These are phyloP conservation scores for Paradoxurus hermaphroditus DNA, from an alignment of 2,113 vertebrate species.

Conservation along the genomic window DNA sequence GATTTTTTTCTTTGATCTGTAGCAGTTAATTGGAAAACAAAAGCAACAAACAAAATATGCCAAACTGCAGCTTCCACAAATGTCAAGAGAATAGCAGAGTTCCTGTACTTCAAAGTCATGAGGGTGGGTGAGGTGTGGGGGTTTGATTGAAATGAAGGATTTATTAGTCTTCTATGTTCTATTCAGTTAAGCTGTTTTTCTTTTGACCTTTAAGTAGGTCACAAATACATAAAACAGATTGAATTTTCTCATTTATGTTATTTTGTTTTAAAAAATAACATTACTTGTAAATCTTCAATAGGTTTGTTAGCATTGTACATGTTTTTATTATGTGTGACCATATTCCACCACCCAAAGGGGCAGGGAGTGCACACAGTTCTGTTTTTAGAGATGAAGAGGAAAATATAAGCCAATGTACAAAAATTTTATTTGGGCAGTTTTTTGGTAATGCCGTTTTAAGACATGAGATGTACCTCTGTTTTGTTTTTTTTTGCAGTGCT, in stretches of 20 bases:
- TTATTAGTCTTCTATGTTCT: not conserved
- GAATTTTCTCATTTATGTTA: not conserved
- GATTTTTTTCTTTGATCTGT: not conserved
- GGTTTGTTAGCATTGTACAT: not conserved
- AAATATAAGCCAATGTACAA: not conserved
- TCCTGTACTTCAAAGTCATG: not conserved
- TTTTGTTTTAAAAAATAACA: not conserved
- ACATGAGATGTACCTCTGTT: not conserved
- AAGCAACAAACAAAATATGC: not conserved
- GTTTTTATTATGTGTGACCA: not conserved
- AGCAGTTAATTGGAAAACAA: conserved; percentile 11
- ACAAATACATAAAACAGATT: not conserved
- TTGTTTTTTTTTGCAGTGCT: not conserved
- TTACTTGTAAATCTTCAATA: conserved; percentile 16
- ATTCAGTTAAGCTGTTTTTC: not conserved
- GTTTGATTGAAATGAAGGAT: conserved; percentile 10
- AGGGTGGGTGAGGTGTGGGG: not conserved
- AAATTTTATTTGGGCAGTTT: not conserved
- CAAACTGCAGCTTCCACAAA: not conserved
- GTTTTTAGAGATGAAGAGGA: not conserved
- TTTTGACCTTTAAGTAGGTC: conserved; percentile 1
- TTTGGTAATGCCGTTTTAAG: not conserved
- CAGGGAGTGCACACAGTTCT: not conserved
- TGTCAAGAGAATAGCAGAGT: not conserved
- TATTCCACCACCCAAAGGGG: not conserved